These are phyloP conservation scores for Chauna torquata DNA, from an alignment of 2,113 vertebrate species.

Conservation along the genomic window DNA sequence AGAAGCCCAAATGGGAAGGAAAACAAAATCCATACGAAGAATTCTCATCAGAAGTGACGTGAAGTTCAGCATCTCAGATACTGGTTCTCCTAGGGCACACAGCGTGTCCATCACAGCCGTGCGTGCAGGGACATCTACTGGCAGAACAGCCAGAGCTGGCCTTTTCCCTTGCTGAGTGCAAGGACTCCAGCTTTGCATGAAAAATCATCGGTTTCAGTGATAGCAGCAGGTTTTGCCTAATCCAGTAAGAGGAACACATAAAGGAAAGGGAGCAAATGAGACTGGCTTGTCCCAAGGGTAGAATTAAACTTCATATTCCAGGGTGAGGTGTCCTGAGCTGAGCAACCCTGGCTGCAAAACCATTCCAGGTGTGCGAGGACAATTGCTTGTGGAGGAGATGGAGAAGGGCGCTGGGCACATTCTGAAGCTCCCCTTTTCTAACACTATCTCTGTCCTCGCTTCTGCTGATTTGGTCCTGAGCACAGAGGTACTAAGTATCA, in stretches of 20 bases:
- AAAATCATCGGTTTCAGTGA: background rate
- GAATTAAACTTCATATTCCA: background rate
- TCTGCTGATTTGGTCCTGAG: background rate
- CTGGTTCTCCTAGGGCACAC: background rate
- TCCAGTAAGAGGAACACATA: background rate
- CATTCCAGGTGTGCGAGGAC: rapidly evolving
- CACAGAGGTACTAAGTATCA: background rate
- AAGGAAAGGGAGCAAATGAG: background rate
- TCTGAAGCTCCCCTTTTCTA: background rate
- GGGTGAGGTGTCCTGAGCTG: background rate
- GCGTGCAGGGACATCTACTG: conserved; percentile 42
- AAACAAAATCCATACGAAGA: background rate
- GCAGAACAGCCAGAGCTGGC: background rate
- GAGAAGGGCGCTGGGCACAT: background rate
- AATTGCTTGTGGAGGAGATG: background rate
- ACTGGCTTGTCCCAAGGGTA: background rate
- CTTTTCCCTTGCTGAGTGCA: background rate
- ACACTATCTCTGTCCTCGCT: background rate
- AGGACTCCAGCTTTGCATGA: background rate
- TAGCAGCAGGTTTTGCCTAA: background rate
- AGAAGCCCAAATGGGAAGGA: background rate
- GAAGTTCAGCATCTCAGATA: background rate
- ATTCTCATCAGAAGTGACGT: background rate
- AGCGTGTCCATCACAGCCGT: background rate
- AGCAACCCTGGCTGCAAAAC: background rate